These are phyloP conservation scores for Recurvirostra avosetta DNA, from an alignment of 2,113 vertebrate genomes.

Conservation along the genomic window DNA sequence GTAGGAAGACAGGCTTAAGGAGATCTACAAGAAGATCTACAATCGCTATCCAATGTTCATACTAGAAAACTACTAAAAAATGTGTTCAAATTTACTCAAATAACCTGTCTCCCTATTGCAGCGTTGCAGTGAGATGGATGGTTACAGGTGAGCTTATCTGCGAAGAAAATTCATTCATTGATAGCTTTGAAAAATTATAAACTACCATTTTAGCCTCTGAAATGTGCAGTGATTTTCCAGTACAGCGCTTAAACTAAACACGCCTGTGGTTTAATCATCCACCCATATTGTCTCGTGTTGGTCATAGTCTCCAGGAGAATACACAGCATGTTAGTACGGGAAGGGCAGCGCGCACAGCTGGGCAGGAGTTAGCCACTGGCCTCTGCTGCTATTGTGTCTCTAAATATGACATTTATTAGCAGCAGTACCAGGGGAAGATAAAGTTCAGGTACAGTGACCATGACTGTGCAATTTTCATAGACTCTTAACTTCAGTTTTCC, in stretches of 20 bases:
- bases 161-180: not conserved
- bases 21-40: not conserved
- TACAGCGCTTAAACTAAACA: not conserved
- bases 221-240: not conserved
- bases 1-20: not conserved
- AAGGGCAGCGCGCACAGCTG: not conserved
- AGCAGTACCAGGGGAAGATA: not conserved
- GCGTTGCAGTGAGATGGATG: not conserved
- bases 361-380: not conserved
- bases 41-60: not conserved
- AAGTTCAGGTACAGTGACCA: not conserved
- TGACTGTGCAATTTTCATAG: not conserved
- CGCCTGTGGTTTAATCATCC: not conserved
- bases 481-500: not conserved
- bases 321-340: too few relatives aligned
- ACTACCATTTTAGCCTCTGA: not conserved
- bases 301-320: not conserved
- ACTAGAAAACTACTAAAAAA: not conserved
- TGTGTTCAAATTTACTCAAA: not conserved
- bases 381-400: not conserved
- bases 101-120: not conserved
- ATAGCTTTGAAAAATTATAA: not conserved
- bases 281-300: not conserved
- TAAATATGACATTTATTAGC: not conserved
- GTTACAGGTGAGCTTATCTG: not conserved